Base-by-base conservation (phyloP, 2,888 invertebrate species). In the Eupithecia exiguata region DNA sequence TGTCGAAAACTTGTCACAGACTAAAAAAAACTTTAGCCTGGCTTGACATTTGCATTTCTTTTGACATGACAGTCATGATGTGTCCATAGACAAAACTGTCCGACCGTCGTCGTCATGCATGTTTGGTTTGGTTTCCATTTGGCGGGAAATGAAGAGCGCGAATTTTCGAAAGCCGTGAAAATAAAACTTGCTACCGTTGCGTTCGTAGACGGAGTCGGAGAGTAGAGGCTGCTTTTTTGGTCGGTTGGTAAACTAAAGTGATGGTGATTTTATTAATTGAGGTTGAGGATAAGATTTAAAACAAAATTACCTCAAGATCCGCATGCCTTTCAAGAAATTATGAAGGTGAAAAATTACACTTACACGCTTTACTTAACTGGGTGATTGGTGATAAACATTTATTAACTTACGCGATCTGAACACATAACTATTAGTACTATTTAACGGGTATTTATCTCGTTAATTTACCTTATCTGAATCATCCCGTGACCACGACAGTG, bases 1-100 rank as follows among this genome's bases (percentile, higher is more conserved):
- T 58, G 40, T 63, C 63, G 70, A 70, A 66, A 66, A 49, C 21
- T 58, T 36, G 43, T 63, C 70, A 70, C 49, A 70, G 65, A 49
- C 21, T 40, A 12, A 40, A 65, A 40, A 62, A 36, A 40, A 53
- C 21, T 53, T n/a, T 2, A 7, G 49, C 21, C 3, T 14, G 25
- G 14, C 5, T 40, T 66, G 66, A 66, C 66, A 66, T 25, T 66
- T 18, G 35, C n/a, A 66, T 38, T 40, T 14, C 14, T 16, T 21
- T 21, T 40, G 66, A 40, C 38, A 25, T 58, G 58, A 25, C 25
- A 53, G 21, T 6, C 1, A n/a, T n/a, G 21, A 49, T 49, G n/a
- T 49, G n/a, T 1, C 21, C 58, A 58, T 25, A 12, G 25, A 58
- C 25, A 58, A 25, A 14, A 5, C 53, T 53, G 21, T 25, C 21